Evolutionary conservation across 2,888 invertebrate species (phyloP).

Genomic region (Diplolepis rosae): DNA sequence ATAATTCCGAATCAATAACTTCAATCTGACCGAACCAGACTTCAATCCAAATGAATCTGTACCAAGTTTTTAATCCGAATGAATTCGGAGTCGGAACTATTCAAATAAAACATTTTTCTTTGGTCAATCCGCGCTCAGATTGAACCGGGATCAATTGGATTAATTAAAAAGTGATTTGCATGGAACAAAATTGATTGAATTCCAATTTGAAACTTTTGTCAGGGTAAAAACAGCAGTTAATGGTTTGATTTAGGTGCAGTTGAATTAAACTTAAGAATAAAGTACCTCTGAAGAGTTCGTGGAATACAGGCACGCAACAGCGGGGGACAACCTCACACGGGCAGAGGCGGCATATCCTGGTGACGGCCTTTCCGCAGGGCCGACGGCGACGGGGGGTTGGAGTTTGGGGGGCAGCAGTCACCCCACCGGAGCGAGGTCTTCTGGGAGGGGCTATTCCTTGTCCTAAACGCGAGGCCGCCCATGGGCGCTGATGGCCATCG

Average conservation of each 20-base stretch:
- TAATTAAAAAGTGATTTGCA: no score
- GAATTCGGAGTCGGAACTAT: no score
- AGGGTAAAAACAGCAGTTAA: no score
- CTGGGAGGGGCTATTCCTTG: slow-evolving; percentile 97
- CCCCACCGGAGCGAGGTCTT: slow-evolving; percentile 97
- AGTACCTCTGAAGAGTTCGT: slow-evolving; percentile 69
- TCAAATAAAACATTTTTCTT: no score
- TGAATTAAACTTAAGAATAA: background rate
- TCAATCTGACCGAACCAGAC: no score
- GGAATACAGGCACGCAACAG: slow-evolving; percentile 73
- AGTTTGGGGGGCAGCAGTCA: slow-evolving; percentile 84
- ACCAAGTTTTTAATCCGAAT: no score
- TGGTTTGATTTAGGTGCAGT: background rate
- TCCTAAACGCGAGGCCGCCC: slow-evolving; percentile 96
- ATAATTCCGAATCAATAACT: no score
- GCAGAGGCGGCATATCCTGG: slow-evolving; percentile 69
- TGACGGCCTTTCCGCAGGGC: slow-evolving; percentile 64
- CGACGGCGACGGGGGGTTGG: slow-evolving; percentile 65
- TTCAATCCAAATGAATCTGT: no score
- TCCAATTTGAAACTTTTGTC: no score
- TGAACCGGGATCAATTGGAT: no score
- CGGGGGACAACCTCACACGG: slow-evolving; percentile 73
- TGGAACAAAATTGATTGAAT: no score
- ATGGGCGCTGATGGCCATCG: slow-evolving; percentile 82
- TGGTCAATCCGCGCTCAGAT: no score